Evolutionary conservation across 2,888 invertebrate species (phyloP).

Genomic region (Xiphydria camelus): DNA sequence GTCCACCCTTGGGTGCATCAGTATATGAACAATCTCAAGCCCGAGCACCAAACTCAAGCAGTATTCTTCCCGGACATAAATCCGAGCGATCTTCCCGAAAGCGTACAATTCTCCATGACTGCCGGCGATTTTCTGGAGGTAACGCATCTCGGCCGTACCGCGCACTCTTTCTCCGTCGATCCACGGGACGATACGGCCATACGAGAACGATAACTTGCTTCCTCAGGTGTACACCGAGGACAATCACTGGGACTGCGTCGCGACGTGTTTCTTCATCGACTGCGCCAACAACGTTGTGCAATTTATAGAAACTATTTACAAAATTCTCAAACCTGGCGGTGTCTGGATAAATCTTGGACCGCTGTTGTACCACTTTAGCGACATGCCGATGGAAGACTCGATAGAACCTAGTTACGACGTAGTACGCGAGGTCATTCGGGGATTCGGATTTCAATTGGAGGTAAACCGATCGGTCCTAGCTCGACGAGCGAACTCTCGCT

Average conservation of each 20-base stretch:
- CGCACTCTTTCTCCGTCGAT: too few relatives aligned
- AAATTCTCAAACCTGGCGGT: constrained; percentile 87
- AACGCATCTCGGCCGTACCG: too few relatives aligned
- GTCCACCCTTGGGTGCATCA: constrained; percentile 96
- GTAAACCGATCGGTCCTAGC: constrained; percentile 52
- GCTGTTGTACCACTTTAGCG: constrained; percentile 85
- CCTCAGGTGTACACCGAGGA: constrained; percentile 68
- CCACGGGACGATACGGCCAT: too few relatives aligned
- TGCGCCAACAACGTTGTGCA: constrained; percentile 95
- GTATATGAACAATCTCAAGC: constrained; percentile 83
- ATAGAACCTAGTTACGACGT: constrained; percentile 93
- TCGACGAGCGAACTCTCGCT: not conserved
- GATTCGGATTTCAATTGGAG: constrained; percentile 81
- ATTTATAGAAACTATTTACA: constrained; percentile 90
- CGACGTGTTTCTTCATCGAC: constrained; percentile 98
- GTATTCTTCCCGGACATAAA: constrained; percentile 88
- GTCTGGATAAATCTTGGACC: constrained; percentile 92
- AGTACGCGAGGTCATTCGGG: constrained; percentile 74
- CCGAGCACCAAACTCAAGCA: constrained; percentile 77
- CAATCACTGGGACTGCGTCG: constrained; percentile 87
- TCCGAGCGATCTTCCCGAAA: constrained; percentile 69
- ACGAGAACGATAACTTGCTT: too few relatives aligned
- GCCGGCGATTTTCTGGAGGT: constrained; percentile 97
- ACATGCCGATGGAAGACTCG: constrained; percentile 82
- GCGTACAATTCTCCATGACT: constrained; percentile 86